Evolutionary conservation across 35 echinoderm and acorn worm species (phyloP), one percentile per base, ranked within the genome.

Genomic region (Hemicentrotus pulcherrimus): DNA sequence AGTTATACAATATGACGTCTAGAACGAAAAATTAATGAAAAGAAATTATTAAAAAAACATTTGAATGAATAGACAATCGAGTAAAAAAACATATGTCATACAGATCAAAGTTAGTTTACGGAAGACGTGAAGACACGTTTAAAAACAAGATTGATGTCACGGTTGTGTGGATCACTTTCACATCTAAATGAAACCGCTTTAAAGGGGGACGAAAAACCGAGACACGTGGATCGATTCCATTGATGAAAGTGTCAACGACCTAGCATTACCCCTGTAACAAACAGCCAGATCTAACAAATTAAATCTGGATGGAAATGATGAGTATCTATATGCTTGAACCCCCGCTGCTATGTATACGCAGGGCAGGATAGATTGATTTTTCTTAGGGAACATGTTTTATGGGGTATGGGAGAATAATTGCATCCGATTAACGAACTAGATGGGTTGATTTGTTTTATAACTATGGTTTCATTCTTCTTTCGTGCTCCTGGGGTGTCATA

Each of bases 221-320:
- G 19, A 28, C 22, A 78, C 65, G 65, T 78, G 65, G 65, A n/a
- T 28, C 65, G 9, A 78, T 78, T 22, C 22, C 22, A 78, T 28
- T 78, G 65, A 78, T n/a, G 19, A 78, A 78, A 78, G 28, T 78
- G 65, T 78, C 65, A 78, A 78, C 65, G 65, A 78, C 65, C 65
- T 78, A 6, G 65, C 28, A 78, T 55, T 28, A 78, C 65, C 65
- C 22, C 65, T 28, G 19, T 78, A 28, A 78, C 22, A n/a, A 78
- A n/a, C 65, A n/a, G 65, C 65, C 9, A 4, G 65, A 2, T 28
- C 28, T 28, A 78, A 78, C 65, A 78, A 78, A 78, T 78, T 78
- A 78, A 78, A 78, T 78, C n/a, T 78, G 24, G 28, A 78, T 78
- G 65, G 65, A 78, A 78, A 78, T 78, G 65, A 78, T 78, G 5